These are phyloP conservation scores for Piezodorus guildinii DNA, from an alignment of 1,140 invertebrate genomes.

Conservation along the genomic window DNA sequence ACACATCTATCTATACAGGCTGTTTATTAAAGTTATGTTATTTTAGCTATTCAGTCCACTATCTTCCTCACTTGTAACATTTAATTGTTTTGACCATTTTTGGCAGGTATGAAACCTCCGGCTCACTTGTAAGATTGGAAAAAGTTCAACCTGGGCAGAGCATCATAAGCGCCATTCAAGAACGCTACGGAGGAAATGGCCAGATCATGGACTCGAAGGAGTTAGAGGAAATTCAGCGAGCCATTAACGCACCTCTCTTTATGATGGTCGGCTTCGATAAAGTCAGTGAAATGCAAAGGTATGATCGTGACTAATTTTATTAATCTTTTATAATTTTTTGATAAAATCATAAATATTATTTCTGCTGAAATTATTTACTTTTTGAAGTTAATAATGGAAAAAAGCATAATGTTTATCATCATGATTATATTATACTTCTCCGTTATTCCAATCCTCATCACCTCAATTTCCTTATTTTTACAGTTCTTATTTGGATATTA, in stretches of 20 bases:
- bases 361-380: no score
- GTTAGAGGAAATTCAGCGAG: constrained; percentile 47
- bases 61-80: neutral
- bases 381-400: no score
- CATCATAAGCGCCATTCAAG: constrained; percentile 56
- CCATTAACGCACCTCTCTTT: constrained; percentile 64
- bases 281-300: constrained; percentile 67
- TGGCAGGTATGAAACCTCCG: constrained; percentile 49
- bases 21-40: neutral
- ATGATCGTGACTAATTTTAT: constrained; percentile 24
- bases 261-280: constrained; percentile 82
- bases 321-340: no score
- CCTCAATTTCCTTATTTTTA: no score
- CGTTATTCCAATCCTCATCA: no score
- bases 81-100: neutral
- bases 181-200: constrained; percentile 56
- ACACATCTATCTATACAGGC: no score
- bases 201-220: constrained; percentile 45
- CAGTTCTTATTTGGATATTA: no score
- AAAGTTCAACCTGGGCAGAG: constrained; percentile 61
- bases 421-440: no score
- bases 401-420: no score
- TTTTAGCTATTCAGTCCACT: neutral
- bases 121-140: constrained; percentile 72
- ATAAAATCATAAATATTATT: no score